Conservation (phyloP, 2,888 invertebrate species). For the Euplexia lucipara region DNA sequence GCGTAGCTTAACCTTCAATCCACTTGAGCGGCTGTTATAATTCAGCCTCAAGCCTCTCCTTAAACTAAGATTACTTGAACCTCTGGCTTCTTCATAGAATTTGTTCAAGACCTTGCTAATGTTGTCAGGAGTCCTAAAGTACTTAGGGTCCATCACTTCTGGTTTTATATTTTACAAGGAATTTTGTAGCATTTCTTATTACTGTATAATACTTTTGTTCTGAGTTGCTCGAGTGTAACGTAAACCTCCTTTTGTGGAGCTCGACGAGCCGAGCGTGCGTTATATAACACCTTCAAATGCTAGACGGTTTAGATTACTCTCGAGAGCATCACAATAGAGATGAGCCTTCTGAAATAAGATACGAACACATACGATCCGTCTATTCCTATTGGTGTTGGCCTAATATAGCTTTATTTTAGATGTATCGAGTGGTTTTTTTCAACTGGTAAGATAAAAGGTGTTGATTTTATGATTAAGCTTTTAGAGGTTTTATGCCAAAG, state of each 20-base stretch:
- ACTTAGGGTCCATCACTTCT: too few species aligned
- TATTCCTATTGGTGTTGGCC: constrained; percentile 14
- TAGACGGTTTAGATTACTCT: constrained; percentile 44
- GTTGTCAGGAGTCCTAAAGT: too few species aligned
- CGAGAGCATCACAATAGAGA: constrained; percentile 30
- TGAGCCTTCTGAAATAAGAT: constrained; percentile 37
- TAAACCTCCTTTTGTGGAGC: constrained; percentile 17
- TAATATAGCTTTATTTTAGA: constrained; percentile 9
- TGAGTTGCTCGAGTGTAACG: not conserved
- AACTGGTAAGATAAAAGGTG: not conserved
- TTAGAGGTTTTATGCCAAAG: not conserved
- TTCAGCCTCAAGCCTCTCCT: too few species aligned
- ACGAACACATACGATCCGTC: constrained; percentile 26
- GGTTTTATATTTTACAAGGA: too few species aligned
- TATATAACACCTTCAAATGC: constrained; percentile 37
- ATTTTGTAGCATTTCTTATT: constrained; percentile 6
- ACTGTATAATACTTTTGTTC: constrained; percentile 9
- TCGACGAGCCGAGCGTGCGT: constrained; percentile 14
- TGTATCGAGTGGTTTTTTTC: not conserved
- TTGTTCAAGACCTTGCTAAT: too few species aligned
- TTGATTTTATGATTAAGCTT: not conserved
- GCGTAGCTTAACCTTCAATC: too few species aligned
- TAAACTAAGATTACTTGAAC: too few species aligned
- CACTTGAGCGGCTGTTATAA: too few species aligned
- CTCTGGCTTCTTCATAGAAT: too few species aligned